Conservation (phyloP, 1,140 invertebrate species). For the Ceratitis capitata region DNA sequence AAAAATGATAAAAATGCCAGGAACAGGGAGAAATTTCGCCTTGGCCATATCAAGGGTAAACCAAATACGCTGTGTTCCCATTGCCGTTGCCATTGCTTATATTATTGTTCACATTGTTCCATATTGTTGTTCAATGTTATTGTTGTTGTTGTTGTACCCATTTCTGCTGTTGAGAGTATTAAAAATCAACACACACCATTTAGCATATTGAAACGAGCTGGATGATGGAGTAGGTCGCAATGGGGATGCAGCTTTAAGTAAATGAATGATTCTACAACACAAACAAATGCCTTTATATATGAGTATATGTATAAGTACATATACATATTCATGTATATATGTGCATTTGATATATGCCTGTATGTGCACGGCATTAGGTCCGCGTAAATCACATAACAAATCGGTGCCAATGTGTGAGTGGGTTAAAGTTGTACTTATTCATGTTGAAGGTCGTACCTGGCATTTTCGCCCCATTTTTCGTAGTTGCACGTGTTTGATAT, state of each 20-base stretch:
- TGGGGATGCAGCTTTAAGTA: background rate
- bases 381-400: background rate
- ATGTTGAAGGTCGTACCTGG: background rate
- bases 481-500: no score
- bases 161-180: background rate
- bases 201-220: background rate
- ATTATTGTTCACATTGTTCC: no score
- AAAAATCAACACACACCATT: background rate
- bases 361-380: background rate
- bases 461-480: background rate
- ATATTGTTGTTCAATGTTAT: no score
- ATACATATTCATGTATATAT: background rate
- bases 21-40: background rate
- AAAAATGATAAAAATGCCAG: background rate
- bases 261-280: background rate
- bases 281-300: background rate
- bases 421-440: background rate
- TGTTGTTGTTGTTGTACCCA: background rate
- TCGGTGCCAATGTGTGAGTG: background rate
- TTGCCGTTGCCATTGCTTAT: background rate
- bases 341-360: background rate
- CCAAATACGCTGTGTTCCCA: background rate
- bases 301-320: background rate
- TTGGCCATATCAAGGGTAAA: conserved; percentile 9
- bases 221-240: background rate